A percentile compares a stretch with the other conserved stretches of the same genome.
Evolutionary conservation across 2,113 vertebrate genomes (phyloP).

Genomic region (Scalopus aquaticus): DNA sequence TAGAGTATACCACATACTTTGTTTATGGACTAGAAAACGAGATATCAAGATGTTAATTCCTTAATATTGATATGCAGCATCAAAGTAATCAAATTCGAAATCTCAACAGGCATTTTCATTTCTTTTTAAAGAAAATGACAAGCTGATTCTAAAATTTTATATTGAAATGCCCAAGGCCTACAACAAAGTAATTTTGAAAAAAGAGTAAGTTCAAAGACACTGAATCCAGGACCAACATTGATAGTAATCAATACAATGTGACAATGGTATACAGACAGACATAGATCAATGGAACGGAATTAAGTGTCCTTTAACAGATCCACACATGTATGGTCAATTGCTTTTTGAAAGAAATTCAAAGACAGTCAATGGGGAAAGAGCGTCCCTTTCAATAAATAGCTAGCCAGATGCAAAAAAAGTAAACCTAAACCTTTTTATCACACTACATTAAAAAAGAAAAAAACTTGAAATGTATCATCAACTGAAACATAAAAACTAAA

Average conservation of each 20-base stretch:
- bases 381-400: neutral
- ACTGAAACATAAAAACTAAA: conserved; percentile 10
- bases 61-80: neutral
- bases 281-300: neutral
- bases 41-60: neutral
- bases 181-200: conserved; percentile 4
- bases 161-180: neutral
- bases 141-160: neutral
- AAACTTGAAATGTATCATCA: neutral
- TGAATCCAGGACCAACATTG: neutral
- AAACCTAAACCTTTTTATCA: neutral
- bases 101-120: neutral
- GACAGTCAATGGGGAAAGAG: neutral
- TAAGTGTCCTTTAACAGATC: neutral
- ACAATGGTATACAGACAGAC: neutral
- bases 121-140: neutral
- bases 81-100: neutral
- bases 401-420: neutral
- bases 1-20: neutral
- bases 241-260: neutral
- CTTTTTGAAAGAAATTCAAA: conserved; percentile 14
- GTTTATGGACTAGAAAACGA: neutral
- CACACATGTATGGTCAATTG: neutral
- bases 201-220: neutral
- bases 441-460: neutral